A percentile compares a stretch with the other conserved stretches of the same genome.
These are phyloP conservation scores for Lycia hirtaria DNA, from an alignment of 2,888 invertebrate species.

Conservation along the genomic window DNA sequence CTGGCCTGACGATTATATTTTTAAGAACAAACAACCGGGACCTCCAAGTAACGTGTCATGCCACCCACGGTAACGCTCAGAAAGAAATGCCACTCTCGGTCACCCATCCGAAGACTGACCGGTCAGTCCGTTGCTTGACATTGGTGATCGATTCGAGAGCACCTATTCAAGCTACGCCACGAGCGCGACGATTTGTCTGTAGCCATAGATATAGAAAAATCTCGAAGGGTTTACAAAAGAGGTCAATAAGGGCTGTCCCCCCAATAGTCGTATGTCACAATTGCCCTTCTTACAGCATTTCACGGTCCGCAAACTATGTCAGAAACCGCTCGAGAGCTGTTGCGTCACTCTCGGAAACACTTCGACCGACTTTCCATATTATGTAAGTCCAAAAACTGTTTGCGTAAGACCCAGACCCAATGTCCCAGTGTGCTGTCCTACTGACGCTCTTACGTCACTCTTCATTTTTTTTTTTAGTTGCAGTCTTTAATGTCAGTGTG, in stretches of 20 bases:
- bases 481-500: slow-evolving; percentile 55
- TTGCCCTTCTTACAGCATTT: slow-evolving; percentile 43
- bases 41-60: too few relatives aligned
- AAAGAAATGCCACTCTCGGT: too few relatives aligned
- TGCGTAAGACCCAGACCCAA: slow-evolving; percentile 80
- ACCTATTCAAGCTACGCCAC: too few relatives aligned
- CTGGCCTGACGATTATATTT: too few relatives aligned
- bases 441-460: slow-evolving; percentile 70
- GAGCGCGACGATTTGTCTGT: too few relatives aligned
- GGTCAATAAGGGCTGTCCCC: slow-evolving; percentile 19
- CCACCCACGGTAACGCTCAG: too few relatives aligned
- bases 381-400: slow-evolving; percentile 71
- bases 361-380: slow-evolving; percentile 79
- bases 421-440: slow-evolving; percentile 74
- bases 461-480: slow-evolving; percentile 70
- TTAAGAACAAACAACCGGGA: too few relatives aligned
- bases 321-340: slow-evolving; percentile 46
- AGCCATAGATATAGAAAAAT: not conserved
- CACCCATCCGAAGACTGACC: too few relatives aligned
- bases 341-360: slow-evolving; percentile 76
- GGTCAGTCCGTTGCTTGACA: too few relatives aligned
- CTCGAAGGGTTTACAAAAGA: not conserved
- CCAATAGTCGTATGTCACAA: slow-evolving; percentile 40
- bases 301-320: slow-evolving; percentile 67
- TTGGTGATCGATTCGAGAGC: too few relatives aligned